Evolutionary conservation across 2,113 vertebrate genomes (phyloP), one percentile per base, ranked within the genome.

Genomic region (Porphyrio hochstetteri): DNA sequence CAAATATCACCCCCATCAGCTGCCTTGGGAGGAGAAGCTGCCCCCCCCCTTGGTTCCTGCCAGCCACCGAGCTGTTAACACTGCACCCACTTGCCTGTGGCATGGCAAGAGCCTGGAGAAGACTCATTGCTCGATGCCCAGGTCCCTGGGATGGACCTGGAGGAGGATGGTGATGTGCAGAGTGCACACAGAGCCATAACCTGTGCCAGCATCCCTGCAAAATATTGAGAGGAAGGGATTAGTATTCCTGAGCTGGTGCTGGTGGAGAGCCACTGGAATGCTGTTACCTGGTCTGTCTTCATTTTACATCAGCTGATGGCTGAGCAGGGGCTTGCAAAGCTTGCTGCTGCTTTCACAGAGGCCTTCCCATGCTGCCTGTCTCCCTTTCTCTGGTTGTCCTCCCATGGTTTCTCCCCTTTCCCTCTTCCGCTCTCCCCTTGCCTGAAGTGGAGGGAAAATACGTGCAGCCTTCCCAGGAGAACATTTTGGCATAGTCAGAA

Each of bases 401-500:
- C 57, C n/a, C 50, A 13, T 56, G 15, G 11, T 48, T 50, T 65
- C 82, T 88, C 67, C 44, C 25, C 29, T 87, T 87, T 80, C 53
- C 31, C 61, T 82, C 64, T 78, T 57, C 71, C 5, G 1, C 61
- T 83, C 33, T 56, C 33, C 29, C 21, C 19, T 29, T 29, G 28
- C 90, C 71, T 77, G 56, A 36, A 71, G 35, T 74, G 77, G 60
- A n/a, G 28, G 81, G 88, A 48, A 91, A 93, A n/a, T 29, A 69
- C 10, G 68, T 3, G 11, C 68, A 56, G 68, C 72, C 71, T 91
- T 92, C 97, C 94, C 84, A 12, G 5, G 81, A 89, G 71, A 92
- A 63, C 31, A 1, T 33, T 76, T 94, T 35, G 67, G 93, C 94
- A 48, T 52, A 93, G 96, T 86, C 94, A 82, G 44, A 78, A 95